Evolutionary conservation across 2,888 invertebrate species (phyloP).

Genomic region (Rhodophaea formosa): DNA sequence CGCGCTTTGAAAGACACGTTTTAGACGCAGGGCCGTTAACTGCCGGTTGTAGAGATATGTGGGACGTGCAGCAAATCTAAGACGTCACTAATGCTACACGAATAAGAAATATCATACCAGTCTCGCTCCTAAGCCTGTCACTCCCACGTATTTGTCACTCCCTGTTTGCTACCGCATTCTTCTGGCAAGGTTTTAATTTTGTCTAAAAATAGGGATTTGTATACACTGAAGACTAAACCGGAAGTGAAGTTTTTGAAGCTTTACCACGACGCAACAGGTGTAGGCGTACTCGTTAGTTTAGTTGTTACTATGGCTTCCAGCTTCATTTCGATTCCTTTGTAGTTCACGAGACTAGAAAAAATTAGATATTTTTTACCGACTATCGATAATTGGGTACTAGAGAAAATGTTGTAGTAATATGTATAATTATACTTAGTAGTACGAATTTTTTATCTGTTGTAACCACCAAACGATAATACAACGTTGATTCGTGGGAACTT

Average conservation of each 20-base stretch:
- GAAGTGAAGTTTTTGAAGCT: conserved; percentile 50
- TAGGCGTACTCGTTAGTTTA: conserved; percentile 21
- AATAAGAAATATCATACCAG: no score
- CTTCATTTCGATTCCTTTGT: conserved; percentile 20
- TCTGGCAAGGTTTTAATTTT: not conserved
- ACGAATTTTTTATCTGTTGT: conserved; percentile 33
- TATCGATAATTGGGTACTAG: conserved; percentile 48
- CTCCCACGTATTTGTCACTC: no score
- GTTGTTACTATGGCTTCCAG: conserved; percentile 25
- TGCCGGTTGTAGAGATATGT: no score
- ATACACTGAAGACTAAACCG: conserved; percentile 52
- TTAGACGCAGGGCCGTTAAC: no score
- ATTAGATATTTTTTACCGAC: conserved; percentile 42
- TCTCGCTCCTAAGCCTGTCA: no score
- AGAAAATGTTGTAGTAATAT: conserved; percentile 42
- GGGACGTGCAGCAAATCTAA: no score
- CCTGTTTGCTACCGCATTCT: no score
- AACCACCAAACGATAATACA: conserved; percentile 23
- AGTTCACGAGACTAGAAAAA: conserved; percentile 34
- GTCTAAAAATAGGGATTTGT: conserved; percentile 55
- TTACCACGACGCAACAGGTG: conserved; percentile 31
- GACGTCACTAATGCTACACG: no score
- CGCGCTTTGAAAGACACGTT: no score
- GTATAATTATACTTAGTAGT: conserved; percentile 35
- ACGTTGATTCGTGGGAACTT: conserved; percentile 14